These are phyloP conservation scores for Petromus typicus DNA, from an alignment of 2,113 vertebrate species.

Conservation along the genomic window DNA sequence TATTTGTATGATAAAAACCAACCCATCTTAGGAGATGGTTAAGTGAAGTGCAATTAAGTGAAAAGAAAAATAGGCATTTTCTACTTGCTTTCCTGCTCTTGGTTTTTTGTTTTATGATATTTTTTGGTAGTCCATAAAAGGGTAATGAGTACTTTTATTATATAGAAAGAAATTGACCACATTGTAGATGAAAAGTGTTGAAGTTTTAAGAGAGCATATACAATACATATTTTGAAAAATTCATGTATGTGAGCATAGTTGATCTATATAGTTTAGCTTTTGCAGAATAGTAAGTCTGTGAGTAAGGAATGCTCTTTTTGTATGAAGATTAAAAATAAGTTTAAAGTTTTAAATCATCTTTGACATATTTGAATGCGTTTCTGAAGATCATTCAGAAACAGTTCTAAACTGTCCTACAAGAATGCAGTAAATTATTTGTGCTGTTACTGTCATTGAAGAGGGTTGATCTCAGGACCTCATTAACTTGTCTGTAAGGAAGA, in stretches of 20 bases:
- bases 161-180: neutral
- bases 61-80: slow-evolving; percentile 50
- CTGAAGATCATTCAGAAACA: slow-evolving; percentile 68
- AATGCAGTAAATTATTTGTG: slow-evolving; percentile 72
- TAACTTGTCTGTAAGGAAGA: slow-evolving; percentile 79
- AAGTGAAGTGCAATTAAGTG: slow-evolving; percentile 55
- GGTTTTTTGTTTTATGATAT: slow-evolving; percentile 14
- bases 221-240: neutral
- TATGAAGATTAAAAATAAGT: slow-evolving; percentile 59
- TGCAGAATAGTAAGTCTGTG: slow-evolving; percentile 38
- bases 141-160: neutral
- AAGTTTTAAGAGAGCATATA: slow-evolving; percentile 9
- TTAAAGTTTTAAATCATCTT: slow-evolving; percentile 62
- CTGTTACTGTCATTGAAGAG: slow-evolving; percentile 75
- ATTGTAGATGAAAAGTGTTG: slow-evolving; percentile 8
- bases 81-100: neutral
- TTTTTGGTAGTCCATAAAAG: neutral
- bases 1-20: slow-evolving; percentile 49
- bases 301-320: slow-evolving; percentile 27
- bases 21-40: slow-evolving; percentile 50
- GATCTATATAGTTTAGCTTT: slow-evolving; percentile 26
- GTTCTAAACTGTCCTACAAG: slow-evolving; percentile 61
- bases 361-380: slow-evolving; percentile 63
- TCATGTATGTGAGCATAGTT: neutral
- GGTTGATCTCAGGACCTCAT: slow-evolving; percentile 59